Evolutionary conservation across 2,888 invertebrate genomes (phyloP), one percentile per base, ranked within the genome.

Genomic region (Heteropelma amictum): DNA sequence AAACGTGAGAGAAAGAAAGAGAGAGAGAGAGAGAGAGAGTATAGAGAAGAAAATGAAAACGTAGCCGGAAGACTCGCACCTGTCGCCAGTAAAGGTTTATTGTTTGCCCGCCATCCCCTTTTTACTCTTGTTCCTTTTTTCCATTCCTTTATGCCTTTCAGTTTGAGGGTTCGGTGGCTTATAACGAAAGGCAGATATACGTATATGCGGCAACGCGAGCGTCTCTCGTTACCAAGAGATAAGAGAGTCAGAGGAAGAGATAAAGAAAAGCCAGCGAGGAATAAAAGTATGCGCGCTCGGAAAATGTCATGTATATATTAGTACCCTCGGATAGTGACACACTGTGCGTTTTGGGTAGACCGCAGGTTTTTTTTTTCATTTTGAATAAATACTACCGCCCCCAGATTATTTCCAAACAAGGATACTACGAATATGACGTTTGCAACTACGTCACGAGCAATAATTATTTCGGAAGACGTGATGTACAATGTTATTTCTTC

Each of bases 81-180:
- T 67, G 71, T 75, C 75, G 65, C 71, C 47, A 28, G 49, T 49
- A 68, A 56, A 47, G 58, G 71, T 75, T 75, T 65, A 71, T 69
- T 73, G 64, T 72, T 69, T 65, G 56, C 67, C 30, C 35, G 40
- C 21, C 45, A 21, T 53, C 33, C 35, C 54, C 35, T 63, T 63
- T 61, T 40, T 23, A 30, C 65, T 71, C 56, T 21, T 49, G 38
- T 26, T 56, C 47, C 35, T 49, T 45, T 61, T 38, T 69, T 42
- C 68, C 58, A 49, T 23, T 49, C 64, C 68, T 21, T 28, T 30
- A 47, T 45, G 35, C 45, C 64, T 54, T 61, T 60, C 68, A 72
- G 38, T 23, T 30, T 35, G 61, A 67, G 68, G 47, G 68, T 40
- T 45, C 68, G 49, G 63, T 58, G 51, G 63, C 73, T 68, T 68